Conservation (phyloP, 2,797 vertebrate species). For the Pipistrellus pygmaeus region DNA sequence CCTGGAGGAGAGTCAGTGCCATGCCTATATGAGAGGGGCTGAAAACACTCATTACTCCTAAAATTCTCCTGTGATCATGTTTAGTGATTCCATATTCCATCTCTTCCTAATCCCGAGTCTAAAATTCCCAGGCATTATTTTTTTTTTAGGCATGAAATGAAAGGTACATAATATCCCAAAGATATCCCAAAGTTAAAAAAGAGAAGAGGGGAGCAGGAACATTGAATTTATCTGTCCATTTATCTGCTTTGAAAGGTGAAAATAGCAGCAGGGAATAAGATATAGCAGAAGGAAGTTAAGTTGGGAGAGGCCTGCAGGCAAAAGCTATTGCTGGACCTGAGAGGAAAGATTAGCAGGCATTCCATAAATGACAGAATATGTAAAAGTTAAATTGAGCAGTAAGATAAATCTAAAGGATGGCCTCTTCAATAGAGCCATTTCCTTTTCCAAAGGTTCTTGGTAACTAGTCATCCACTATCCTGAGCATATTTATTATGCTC, state of each 20-base stretch:
- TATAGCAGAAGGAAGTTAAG: constrained; percentile 27
- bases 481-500: too few species aligned
- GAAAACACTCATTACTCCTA: neutral
- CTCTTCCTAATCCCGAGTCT: neutral
- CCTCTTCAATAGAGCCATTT: constrained; percentile 32
- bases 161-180: neutral
- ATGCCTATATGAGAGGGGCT: neutral
- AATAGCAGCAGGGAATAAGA: neutral
- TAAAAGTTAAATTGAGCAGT: constrained; percentile 25
- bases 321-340: neutral
- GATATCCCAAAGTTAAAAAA: neutral
- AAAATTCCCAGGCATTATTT: neutral
- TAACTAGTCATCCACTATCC: constrained; percentile 51
- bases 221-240: neutral
- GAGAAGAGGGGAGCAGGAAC: neutral
- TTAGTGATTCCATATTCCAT: neutral
- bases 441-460: constrained; percentile 53
- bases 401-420: constrained; percentile 52
- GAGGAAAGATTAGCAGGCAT: neutral
- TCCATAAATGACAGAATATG: neutral
- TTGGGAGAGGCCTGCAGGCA: neutral
- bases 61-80: neutral
- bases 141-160: constrained; percentile 7
- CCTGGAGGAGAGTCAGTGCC: neutral
- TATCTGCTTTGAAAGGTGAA: constrained; percentile 39